Percentiles rank a stretch among this genome's conserved stretches.
These are phyloP conservation scores for Haemorhous mexicanus DNA, from an alignment of 2,113 vertebrate genomes.

Conservation along the genomic window DNA sequence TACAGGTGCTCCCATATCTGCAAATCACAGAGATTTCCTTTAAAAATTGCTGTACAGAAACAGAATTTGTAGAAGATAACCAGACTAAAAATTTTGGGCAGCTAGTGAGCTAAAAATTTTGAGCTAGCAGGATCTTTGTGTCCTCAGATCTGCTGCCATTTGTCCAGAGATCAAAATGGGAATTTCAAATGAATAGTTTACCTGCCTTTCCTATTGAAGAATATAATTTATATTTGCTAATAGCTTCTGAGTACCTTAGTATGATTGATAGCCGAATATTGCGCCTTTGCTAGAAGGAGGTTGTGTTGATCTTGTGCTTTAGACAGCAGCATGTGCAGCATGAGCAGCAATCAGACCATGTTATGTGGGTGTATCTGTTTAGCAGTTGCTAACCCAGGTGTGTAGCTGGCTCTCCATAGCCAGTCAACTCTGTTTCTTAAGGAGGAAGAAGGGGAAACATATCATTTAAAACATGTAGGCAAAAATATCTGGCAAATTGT, in stretches of 20 bases:
- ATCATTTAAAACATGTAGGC: neutral
- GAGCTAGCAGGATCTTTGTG: neutral
- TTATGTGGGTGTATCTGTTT: neutral
- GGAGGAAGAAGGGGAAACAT: neutral
- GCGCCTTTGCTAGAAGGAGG: neutral
- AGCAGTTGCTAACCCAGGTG: neutral
- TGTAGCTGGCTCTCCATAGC: neutral
- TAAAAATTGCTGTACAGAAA: neutral
- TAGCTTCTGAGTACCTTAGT: neutral
- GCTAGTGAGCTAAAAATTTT: neutral
- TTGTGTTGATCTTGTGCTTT: accelerated
- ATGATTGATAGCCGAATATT: neutral
- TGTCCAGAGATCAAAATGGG: neutral
- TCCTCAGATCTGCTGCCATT: neutral
- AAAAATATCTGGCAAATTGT: neutral
- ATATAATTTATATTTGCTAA: neutral
- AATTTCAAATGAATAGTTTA: neutral
- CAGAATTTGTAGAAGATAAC: neutral
- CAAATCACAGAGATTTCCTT: neutral
- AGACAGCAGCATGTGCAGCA: neutral
- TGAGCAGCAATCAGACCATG: neutral
- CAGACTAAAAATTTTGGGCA: neutral
- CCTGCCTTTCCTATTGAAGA: neutral
- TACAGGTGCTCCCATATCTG: neutral
- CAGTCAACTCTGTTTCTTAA: neutral